phyloP scores from a whole-genome alignment of 23 tunicate species.

The Botrylloides violaceus region DNA sequence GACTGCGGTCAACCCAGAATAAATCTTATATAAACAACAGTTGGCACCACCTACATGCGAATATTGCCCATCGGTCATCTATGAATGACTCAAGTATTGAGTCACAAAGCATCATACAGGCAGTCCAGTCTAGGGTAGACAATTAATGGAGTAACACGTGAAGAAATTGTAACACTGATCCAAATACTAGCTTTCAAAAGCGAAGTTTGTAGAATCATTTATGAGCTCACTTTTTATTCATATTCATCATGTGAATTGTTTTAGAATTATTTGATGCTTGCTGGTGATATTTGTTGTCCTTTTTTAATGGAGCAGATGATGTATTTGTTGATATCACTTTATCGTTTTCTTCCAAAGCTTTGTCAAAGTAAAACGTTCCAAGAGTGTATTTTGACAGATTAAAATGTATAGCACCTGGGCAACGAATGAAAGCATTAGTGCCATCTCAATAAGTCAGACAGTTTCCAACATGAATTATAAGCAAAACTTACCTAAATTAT shows the following conservation, averaged over 20 bases:
- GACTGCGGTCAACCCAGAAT: not conserved
- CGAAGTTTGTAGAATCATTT: not conserved
- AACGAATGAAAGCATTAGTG: not conserved
- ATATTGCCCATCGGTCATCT: too few species aligned
- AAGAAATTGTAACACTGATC: too few species aligned
- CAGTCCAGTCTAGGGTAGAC: too few species aligned
- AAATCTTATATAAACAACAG: not conserved
- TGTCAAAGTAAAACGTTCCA: constrained; percentile 56
- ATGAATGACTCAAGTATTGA: not conserved
- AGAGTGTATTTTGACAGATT: constrained; percentile 54
- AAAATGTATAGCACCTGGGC: constrained; percentile 58
- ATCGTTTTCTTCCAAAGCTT: constrained; percentile 75
- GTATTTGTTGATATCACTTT: constrained; percentile 23
- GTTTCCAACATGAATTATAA: not conserved
- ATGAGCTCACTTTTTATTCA: constrained; percentile 45
- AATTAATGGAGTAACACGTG: too few species aligned
- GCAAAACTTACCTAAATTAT: constrained; percentile 50
- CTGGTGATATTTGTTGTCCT: constrained; percentile 17
- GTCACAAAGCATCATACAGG: too few species aligned
- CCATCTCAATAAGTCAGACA: not conserved
- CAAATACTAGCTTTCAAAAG: too few species aligned
- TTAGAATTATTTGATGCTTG: constrained; percentile 31
- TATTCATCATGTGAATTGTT: constrained; percentile 40
- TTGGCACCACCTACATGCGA: not conserved
- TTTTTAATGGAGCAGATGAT: constrained; percentile 1